Conservation (phyloP, 2,888 invertebrate species). For the Galerucella pusilla region DNA sequence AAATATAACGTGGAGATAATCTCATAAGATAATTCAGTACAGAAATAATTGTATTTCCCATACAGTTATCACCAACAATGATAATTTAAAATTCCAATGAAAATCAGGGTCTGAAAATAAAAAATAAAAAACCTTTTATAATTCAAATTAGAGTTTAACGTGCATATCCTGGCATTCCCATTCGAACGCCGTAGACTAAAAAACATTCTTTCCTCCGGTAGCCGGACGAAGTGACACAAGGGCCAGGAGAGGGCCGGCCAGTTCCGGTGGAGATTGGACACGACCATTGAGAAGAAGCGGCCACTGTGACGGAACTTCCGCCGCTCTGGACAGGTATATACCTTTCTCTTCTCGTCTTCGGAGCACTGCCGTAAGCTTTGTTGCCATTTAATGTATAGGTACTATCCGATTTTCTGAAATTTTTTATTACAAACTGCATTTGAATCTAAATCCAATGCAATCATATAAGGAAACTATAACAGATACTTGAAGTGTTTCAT, state of each 20-base stretch:
- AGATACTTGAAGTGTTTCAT: too few species aligned
- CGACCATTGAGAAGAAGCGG: slow-evolving; percentile 61
- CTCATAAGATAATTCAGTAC: too few species aligned
- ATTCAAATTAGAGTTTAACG: slow-evolving; percentile 46
- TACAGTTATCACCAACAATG: not conserved
- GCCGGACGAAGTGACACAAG: slow-evolving; percentile 44
- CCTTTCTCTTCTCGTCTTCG: slow-evolving; percentile 53
- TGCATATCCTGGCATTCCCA: slow-evolving; percentile 50
- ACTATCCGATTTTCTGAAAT: not conserved
- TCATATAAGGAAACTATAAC: too few species aligned
- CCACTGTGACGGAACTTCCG: slow-evolving; percentile 62
- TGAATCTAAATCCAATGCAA: too few species aligned
- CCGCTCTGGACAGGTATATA: slow-evolving; percentile 41
- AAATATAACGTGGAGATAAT: too few species aligned
- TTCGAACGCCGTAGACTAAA: slow-evolving; percentile 48
- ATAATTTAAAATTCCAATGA: slow-evolving; percentile 24
- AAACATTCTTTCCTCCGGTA: slow-evolving; percentile 59
- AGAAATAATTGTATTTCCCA: not conserved
- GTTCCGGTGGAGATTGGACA: slow-evolving; percentile 62
- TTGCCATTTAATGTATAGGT: slow-evolving; percentile 18
- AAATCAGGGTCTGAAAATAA: slow-evolving; percentile 17
- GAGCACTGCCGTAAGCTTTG: slow-evolving; percentile 18
- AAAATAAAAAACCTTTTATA: slow-evolving; percentile 41
- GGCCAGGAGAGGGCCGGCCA: slow-evolving; percentile 56
- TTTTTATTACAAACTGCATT: not conserved